These are phyloP conservation scores for Pao palembangensis DNA, from an alignment of 2,113 vertebrate species.

Conservation along the genomic window DNA sequence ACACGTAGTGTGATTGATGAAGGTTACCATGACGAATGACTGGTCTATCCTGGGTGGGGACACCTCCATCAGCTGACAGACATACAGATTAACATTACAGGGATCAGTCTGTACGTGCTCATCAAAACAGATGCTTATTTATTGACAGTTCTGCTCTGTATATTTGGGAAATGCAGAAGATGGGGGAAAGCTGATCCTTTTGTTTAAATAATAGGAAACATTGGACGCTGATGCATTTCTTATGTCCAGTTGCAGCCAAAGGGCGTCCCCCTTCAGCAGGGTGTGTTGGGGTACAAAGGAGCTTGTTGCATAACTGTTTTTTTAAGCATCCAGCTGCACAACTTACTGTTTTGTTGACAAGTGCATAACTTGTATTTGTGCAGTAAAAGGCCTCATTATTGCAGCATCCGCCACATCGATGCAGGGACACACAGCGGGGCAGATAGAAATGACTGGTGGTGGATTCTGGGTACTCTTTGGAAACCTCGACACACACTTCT, in stretches of 20 bases:
- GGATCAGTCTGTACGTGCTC: not conserved
- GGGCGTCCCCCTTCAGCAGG: slow-evolving; percentile 15
- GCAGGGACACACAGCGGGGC: slow-evolving; percentile 71
- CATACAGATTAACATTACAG: slow-evolving; percentile 2
- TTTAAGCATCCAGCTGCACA: not conserved
- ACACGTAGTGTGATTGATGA: slow-evolving; percentile 74
- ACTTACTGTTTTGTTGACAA: slow-evolving; percentile 74
- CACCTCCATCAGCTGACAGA: slow-evolving; percentile 63
- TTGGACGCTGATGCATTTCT: slow-evolving; percentile 4
- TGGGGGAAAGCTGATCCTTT: not conserved
- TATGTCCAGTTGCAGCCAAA: slow-evolving; percentile 28
- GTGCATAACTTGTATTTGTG: slow-evolving; percentile 65
- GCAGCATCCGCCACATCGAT: slow-evolving; percentile 76
- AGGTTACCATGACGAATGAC: slow-evolving; percentile 58
- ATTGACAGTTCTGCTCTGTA: too few species aligned
- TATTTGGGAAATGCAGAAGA: too few species aligned
- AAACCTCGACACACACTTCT: slow-evolving; percentile 73
- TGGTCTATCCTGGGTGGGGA: slow-evolving; percentile 56
- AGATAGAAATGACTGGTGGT: slow-evolving; percentile 69
- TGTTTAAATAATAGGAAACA: not conserved
- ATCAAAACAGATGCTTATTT: not conserved
- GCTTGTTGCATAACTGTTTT: slow-evolving; percentile 17
- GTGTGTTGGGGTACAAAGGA: slow-evolving; percentile 12
- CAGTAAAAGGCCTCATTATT: slow-evolving; percentile 66
- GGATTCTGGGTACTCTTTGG: slow-evolving; percentile 72